Evolutionary conservation across 92 coral and sea anemone genomes (phyloP).

Genomic region (Palythoa grandiflora): DNA sequence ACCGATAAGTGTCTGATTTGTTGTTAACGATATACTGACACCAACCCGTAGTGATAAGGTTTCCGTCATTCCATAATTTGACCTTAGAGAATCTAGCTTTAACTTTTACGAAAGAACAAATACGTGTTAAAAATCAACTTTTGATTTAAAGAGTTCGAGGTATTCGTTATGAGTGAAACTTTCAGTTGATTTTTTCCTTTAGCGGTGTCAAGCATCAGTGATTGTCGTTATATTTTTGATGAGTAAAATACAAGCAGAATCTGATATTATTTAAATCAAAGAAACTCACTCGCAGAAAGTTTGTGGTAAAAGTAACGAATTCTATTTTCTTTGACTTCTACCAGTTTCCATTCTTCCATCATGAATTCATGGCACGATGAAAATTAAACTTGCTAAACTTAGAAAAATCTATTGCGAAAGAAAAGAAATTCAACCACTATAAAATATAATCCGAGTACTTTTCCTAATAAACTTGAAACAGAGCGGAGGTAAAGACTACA

Average conservation of each 20-base stretch:
- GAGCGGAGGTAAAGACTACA: background rate
- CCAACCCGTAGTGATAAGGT: background rate
- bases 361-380: too few relatives aligned
- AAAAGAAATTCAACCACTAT: background rate
- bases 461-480: background rate
- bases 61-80: background rate
- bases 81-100: background rate
- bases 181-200: too few relatives aligned
- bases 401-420: background rate
- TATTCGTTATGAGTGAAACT: too few relatives aligned
- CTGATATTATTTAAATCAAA: too few relatives aligned
- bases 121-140: background rate
- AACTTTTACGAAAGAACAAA: background rate
- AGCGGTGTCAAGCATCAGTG: too few relatives aligned
- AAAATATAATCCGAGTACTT: background rate
- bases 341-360: too few relatives aligned
- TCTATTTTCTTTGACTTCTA: too few relatives aligned
- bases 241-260: too few relatives aligned
- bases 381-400: background rate
- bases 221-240: too few relatives aligned
- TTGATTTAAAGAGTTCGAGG: too few relatives aligned
- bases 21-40: background rate
- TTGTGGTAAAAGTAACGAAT: too few relatives aligned
- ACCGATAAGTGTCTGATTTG: conserved; percentile 3
- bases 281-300: too few relatives aligned